Percentiles rank a stretch among this genome's conserved stretches.
These are phyloP conservation scores for Cephus runcator DNA, from an alignment of 2,888 invertebrate species.

Conservation along the genomic window DNA sequence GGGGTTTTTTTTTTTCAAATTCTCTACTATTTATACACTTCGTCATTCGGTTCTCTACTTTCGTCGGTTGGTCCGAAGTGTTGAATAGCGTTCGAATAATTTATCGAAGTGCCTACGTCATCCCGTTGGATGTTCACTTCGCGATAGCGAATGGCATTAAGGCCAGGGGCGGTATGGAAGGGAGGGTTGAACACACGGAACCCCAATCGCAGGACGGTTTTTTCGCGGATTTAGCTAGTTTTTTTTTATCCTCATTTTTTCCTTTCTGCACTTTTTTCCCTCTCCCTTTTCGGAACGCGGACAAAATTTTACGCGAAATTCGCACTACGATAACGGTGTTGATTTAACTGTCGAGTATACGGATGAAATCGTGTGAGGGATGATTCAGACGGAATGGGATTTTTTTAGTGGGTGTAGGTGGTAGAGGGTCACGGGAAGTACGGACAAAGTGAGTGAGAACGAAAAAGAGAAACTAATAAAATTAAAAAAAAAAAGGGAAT, in stretches of 20 bases:
- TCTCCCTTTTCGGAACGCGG: neutral
- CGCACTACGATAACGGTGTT: neutral
- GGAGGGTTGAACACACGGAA: neutral
- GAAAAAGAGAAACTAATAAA: neutral
- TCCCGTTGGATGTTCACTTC: neutral
- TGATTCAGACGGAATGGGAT: neutral
- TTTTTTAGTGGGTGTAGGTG: neutral
- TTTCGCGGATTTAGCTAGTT: neutral
- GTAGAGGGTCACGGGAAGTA: neutral
- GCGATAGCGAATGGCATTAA: neutral
- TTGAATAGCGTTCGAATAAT: neutral
- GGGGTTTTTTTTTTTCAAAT: neutral
- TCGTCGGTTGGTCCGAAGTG: neutral
- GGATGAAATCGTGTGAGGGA: neutral
- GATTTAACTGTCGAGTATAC: neutral
- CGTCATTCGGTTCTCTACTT: neutral
- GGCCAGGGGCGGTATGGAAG: neutral
- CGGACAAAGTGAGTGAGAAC: neutral
- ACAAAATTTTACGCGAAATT: neutral
- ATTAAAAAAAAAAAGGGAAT: conserved; percentile 8
- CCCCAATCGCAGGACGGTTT: neutral
- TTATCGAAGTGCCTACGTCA: neutral
- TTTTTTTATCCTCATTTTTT: neutral
- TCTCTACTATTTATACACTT: neutral
- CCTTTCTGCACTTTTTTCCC: neutral